Conservation (phyloP, 2,113 vertebrate species). For the Nothobranchius kuhntae region DNA sequence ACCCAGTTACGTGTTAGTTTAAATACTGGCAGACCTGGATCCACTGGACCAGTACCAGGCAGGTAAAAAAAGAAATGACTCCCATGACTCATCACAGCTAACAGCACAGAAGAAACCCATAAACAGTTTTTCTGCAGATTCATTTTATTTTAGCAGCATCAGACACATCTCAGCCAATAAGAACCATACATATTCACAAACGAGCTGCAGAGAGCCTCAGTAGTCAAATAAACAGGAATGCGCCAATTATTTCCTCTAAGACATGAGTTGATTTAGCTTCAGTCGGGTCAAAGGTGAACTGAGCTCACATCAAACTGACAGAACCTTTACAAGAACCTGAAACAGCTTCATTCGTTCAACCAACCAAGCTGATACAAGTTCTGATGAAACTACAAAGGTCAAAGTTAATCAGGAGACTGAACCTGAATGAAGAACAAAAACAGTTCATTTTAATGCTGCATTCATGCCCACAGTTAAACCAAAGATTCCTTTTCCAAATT, state of each 20-base stretch:
- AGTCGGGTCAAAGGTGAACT: background rate
- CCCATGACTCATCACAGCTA: background rate
- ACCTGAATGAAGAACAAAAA: background rate
- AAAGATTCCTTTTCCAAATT: too few species aligned
- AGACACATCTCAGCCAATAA: slow-evolving; percentile 48
- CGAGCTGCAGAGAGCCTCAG: slow-evolving; percentile 8
- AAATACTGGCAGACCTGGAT: too few species aligned
- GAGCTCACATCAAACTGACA: background rate
- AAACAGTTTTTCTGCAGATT: background rate
- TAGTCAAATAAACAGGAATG: background rate
- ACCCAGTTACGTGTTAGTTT: too few species aligned
- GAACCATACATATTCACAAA: slow-evolving; percentile 33
- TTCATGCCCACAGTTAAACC: background rate
- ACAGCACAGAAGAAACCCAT: background rate
- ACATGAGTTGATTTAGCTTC: background rate
- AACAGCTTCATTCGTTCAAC: too few species aligned
- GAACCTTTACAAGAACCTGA: background rate
- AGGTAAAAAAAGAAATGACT: too few species aligned
- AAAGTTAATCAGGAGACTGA: background rate
- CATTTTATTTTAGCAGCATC: slow-evolving; percentile 59
- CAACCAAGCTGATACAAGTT: background rate
- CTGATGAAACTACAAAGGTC: background rate
- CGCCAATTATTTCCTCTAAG: background rate
- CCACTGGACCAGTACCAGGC: too few species aligned
- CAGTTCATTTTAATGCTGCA: background rate